Evolutionary conservation across 2,888 invertebrate species (phyloP).

Genomic region (Patella caerulea): DNA sequence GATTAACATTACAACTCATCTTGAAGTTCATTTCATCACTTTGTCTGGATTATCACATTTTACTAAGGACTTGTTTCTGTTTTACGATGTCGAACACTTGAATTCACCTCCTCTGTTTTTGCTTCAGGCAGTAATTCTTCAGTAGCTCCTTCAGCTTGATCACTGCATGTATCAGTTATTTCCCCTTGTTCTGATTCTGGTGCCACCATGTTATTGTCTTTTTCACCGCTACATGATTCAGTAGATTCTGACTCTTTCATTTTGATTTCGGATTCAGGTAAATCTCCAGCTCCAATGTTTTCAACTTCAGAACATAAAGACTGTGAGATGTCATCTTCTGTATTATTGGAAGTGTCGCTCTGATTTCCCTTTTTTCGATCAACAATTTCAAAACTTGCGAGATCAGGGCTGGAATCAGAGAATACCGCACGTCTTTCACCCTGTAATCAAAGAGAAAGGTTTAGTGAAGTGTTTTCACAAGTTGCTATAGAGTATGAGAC

Average conservation of each 20-base stretch:
- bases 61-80: background rate
- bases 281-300: conserved; percentile 26
- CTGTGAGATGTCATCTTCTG: conserved; percentile 12
- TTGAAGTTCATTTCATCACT: too few relatives aligned
- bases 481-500: background rate
- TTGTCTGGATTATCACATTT: too few relatives aligned
- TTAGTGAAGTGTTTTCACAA: background rate
- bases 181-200: background rate
- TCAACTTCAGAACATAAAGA: conserved; percentile 31
- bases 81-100: background rate
- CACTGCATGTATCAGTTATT: too few relatives aligned
- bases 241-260: background rate
- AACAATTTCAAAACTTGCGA: conserved; percentile 55
- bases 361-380: conserved; percentile 39
- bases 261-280: background rate
- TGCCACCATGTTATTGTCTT: background rate
- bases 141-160: background rate
- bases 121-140: background rate
- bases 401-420: conserved; percentile 50
- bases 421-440: conserved; percentile 30
- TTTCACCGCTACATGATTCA: conserved; percentile 4
- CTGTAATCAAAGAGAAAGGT: conserved; percentile 15
- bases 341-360: conserved; percentile 21
- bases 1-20: too few relatives aligned
- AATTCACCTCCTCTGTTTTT: background rate